These are phyloP conservation scores for Ursus arctos DNA, from an alignment of 2,113 vertebrate genomes.

Conservation along the genomic window DNA sequence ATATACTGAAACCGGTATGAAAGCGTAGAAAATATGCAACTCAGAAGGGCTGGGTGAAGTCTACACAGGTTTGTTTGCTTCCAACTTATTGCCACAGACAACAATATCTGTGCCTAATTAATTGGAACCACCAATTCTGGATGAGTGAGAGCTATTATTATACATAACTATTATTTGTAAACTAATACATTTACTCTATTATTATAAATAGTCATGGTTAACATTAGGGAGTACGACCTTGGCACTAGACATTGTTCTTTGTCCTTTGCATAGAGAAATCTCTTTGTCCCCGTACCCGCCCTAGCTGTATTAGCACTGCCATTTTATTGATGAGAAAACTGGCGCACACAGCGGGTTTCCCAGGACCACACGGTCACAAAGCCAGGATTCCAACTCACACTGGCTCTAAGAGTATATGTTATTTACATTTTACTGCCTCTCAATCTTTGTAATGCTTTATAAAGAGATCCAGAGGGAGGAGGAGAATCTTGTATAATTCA, in stretches of 20 bases:
- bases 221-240: accelerated
- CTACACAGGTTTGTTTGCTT: neutral
- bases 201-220: neutral
- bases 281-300: neutral
- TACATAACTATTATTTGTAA: neutral
- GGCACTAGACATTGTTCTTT: neutral
- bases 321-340: neutral
- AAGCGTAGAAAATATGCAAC: neutral
- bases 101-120: neutral
- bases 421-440: neutral
- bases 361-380: neutral
- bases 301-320: neutral
- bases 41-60: neutral
- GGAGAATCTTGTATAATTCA: neutral
- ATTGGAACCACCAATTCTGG: neutral
- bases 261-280: accelerated
- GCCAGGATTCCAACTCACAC: neutral
- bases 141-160: neutral
- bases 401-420: too few relatives aligned
- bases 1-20: neutral
- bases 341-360: neutral
- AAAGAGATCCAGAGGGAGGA: neutral
- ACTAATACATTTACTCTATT: neutral
- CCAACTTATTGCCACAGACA: neutral
- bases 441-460: neutral